Percentiles rank a stretch among this genome's conserved stretches.
These are phyloP conservation scores for Rhynchonycteris naso DNA, from an alignment of 2,797 vertebrate species.

Conservation along the genomic window DNA sequence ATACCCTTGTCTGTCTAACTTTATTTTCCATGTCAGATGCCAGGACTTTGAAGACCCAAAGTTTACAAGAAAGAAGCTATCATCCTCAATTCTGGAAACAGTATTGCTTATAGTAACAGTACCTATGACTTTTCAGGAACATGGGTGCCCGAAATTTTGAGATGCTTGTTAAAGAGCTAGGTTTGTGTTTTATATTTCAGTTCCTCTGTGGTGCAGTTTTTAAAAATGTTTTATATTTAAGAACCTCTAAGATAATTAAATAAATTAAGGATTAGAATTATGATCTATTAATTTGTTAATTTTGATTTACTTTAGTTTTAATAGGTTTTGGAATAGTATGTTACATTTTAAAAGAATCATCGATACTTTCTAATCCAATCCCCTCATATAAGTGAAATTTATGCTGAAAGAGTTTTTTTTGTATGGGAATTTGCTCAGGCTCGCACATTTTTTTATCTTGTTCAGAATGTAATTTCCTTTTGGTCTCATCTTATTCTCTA, in stretches of 20 bases:
- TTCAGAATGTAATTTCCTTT: conserved; percentile 45
- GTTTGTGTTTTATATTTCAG: conserved; percentile 37
- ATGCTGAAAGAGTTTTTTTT: conserved; percentile 8
- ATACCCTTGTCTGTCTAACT: background rate
- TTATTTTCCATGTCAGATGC: background rate
- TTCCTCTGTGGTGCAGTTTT: background rate
- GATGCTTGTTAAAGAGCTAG: conserved; percentile 10
- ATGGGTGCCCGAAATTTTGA: background rate
- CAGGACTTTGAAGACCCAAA: background rate
- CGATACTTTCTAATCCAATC: conserved; percentile 1
- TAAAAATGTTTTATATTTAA: conserved; percentile 31
- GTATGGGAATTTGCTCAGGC: background rate
- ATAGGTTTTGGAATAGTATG: conserved; percentile 13
- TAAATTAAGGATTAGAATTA: background rate
- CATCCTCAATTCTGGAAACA: background rate
- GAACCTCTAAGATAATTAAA: background rate
- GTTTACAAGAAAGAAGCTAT: conserved; percentile 1
- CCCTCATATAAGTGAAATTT: background rate
- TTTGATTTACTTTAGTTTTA: conserved; percentile 28
- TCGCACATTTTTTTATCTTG: background rate
- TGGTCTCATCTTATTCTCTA: background rate
- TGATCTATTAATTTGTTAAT: conserved; percentile 6
- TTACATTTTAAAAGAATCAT: conserved; percentile 19
- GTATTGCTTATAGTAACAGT: conserved; percentile 23
- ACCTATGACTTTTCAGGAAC: background rate